A percentile compares a stretch with the other conserved stretches of the same genome.
Evolutionary conservation across 1,140 invertebrate species (phyloP).

Genomic region (Pseudomyrmex flavicornis): DNA sequence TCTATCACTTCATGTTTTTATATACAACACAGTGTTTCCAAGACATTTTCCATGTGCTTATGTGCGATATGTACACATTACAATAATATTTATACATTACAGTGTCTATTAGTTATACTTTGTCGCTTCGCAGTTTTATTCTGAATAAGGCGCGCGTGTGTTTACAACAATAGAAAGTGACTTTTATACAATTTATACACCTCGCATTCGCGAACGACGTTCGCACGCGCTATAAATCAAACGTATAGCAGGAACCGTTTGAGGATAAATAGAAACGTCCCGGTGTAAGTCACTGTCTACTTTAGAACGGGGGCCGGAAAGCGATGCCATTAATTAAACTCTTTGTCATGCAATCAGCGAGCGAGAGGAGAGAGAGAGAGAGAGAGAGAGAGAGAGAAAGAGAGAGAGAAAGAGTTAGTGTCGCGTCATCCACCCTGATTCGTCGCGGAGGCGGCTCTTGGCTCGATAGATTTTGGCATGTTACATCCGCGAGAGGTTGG

Average conservation of each 20-base stretch:
- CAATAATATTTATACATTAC: too few relatives aligned
- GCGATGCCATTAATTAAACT: conserved; percentile 56
- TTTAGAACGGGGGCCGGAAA: conserved; percentile 33
- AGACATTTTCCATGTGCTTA: too few relatives aligned
- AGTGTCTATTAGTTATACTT: background rate
- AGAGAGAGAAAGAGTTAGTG: background rate
- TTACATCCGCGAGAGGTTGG: conserved; percentile 51
- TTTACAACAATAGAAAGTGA: conserved; percentile 1
- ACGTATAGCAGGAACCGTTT: background rate
- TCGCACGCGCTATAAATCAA: conserved; percentile 59
- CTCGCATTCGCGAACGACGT: conserved; percentile 4
- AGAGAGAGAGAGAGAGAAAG: background rate
- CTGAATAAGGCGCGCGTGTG: background rate
- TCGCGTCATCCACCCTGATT: conserved; percentile 48
- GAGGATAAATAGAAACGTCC: conserved; percentile 52
- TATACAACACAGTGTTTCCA: too few relatives aligned
- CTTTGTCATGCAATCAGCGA: conserved; percentile 41
- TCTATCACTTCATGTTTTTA: too few relatives aligned
- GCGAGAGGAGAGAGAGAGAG: conserved; percentile 1
- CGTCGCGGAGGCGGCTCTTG: conserved; percentile 51
- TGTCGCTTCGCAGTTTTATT: background rate
- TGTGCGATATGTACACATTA: too few relatives aligned
- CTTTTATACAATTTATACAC: conserved; percentile 36
- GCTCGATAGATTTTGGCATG: conserved; percentile 63
- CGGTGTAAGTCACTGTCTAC: conserved; percentile 36